phyloP scores from a whole-genome alignment of 2,888 invertebrate species.

The Heliconius aoede region DNA sequence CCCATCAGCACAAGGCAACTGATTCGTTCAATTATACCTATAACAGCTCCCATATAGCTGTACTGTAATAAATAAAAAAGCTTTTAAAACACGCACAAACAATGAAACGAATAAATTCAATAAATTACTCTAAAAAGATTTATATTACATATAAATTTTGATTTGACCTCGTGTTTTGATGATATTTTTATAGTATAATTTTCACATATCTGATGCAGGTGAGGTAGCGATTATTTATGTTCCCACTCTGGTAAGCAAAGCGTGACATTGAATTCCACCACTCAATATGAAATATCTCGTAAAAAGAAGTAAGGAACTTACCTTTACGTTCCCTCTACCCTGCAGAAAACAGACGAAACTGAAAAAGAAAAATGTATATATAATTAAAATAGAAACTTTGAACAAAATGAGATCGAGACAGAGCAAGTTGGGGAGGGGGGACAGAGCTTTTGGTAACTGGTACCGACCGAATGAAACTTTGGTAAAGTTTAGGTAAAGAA shows the following conservation, averaged over 20 bases:
- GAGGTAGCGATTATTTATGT: background rate
- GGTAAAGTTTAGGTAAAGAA: conserved; percentile 8
- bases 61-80: conserved; percentile 11
- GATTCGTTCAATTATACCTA: conserved; percentile 11
- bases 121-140: conserved; percentile 24
- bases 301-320: background rate
- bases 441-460: conserved; percentile 21
- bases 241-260: background rate
- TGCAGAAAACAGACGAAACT: background rate
- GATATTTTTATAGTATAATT: background rate
- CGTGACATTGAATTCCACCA: background rate
- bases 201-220: background rate
- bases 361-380: background rate
- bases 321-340: background rate
- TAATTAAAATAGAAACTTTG: background rate
- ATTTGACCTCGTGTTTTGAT: conserved; percentile 9
- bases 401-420: conserved; percentile 1
- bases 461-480: background rate
- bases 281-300: background rate
- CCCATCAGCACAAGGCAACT: background rate
- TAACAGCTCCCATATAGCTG: background rate
- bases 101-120: conserved; percentile 19
- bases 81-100: background rate
- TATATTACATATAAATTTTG: conserved; percentile 15
- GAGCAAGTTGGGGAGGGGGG: conserved; percentile 6